These are phyloP conservation scores for Palloptera scutellata DNA, from an alignment of 2,888 invertebrate species.

Conservation along the genomic window DNA sequence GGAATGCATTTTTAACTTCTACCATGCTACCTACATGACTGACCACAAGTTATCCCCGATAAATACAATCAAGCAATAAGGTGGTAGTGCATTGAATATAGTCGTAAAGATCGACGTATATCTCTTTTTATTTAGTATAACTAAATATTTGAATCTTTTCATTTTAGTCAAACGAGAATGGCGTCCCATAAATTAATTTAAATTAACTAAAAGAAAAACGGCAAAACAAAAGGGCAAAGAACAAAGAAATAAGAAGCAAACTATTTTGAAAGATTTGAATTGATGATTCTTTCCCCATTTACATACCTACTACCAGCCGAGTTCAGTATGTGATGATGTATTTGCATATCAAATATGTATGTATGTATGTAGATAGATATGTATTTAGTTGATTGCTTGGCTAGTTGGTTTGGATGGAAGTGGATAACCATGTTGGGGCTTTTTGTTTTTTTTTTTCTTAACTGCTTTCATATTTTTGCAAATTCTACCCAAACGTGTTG, in stretches of 20 bases:
- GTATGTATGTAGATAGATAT: neutral
- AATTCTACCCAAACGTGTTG: neutral
- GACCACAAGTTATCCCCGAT: too few relatives aligned
- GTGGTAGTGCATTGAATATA: too few relatives aligned
- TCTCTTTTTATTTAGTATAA: too few relatives aligned
- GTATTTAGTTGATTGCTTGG: neutral
- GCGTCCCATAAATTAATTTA: too few relatives aligned
- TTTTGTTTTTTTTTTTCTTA: neutral
- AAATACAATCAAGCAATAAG: too few relatives aligned
- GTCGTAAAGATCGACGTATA: too few relatives aligned
- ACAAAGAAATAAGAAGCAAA: neutral
- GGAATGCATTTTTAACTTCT: too few relatives aligned
- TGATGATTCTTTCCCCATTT: neutral
- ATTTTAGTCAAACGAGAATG: too few relatives aligned
- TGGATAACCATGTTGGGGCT: neutral
- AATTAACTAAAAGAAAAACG: too few relatives aligned
- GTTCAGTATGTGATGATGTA: neutral
- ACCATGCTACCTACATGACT: too few relatives aligned
- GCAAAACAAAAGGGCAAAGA: too few relatives aligned
- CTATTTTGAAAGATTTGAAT: neutral
- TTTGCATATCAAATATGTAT: constrained; percentile 6
- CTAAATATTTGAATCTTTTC: too few relatives aligned
- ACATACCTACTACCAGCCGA: neutral
- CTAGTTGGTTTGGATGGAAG: constrained; percentile 2
- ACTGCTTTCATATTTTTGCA: constrained; percentile 15